A percentile compares a stretch with the other conserved stretches of the same genome.
phyloP scores from a whole-genome alignment of 2,113 vertebrate genomes.

The Sebastes schlegelii region DNA sequence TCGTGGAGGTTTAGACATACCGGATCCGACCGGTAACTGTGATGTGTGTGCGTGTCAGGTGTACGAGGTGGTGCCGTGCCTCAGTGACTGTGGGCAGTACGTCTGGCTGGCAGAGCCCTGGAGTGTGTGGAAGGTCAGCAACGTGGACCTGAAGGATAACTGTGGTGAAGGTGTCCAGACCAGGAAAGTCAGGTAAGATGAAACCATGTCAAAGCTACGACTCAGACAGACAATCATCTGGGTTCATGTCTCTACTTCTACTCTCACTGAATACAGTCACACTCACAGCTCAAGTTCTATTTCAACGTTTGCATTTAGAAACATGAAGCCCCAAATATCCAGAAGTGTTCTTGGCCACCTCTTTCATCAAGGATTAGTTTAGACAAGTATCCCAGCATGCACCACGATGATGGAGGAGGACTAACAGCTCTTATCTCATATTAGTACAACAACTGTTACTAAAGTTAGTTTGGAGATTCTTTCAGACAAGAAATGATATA shows the following conservation, averaged over 20 bases:
- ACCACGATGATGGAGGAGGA: too few relatives aligned
- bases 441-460: too few relatives aligned
- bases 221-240: not conserved
- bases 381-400: too few relatives aligned
- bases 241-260: not conserved
- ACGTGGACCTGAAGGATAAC: slow-evolving; percentile 92
- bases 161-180: slow-evolving; percentile 97
- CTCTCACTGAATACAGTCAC: not conserved
- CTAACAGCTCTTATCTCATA: too few relatives aligned
- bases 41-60: slow-evolving; percentile 81
- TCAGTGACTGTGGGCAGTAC: slow-evolving; percentile 96
- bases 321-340: not conserved
- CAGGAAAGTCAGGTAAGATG: slow-evolving; percentile 93
- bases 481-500: not conserved
- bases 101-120: slow-evolving; percentile 94
- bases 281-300: not conserved
- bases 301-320: not conserved
- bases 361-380: not conserved
- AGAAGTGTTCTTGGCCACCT: not conserved
- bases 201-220: not conserved
- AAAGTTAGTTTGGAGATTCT: too few relatives aligned
- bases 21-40: not conserved
- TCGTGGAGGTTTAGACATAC: too few relatives aligned
- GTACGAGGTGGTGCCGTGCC: slow-evolving; percentile 96
- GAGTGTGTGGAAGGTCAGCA: slow-evolving; percentile 97